phyloP scores from a whole-genome alignment of 2,113 vertebrate genomes.

The Corvus hawaiiensis region DNA sequence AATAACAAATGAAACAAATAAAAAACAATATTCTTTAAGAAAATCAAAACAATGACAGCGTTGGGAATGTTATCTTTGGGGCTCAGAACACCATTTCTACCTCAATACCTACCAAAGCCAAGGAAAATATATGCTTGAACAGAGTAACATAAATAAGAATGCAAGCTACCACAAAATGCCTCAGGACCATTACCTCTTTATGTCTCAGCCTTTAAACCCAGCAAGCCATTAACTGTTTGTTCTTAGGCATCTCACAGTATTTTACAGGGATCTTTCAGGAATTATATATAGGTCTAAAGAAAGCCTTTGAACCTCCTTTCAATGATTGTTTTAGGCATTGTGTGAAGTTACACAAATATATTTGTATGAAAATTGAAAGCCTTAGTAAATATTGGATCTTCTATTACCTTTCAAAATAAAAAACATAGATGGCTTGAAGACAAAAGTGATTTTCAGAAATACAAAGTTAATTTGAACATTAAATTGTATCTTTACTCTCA shows the following conservation, averaged over 20 bases:
- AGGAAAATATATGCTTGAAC: background rate
- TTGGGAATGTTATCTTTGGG: constrained; percentile 48
- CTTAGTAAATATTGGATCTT: constrained; percentile 3
- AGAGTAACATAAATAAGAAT: constrained; percentile 12
- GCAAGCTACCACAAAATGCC: constrained; percentile 39
- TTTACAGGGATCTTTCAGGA: constrained; percentile 13
- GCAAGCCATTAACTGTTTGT: background rate
- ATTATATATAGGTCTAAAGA: background rate
- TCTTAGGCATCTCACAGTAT: background rate
- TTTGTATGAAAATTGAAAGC: constrained; percentile 32
- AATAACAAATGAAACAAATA: constrained; percentile 25
- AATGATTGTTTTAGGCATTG: constrained; percentile 22
- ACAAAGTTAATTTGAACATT: constrained; percentile 13
- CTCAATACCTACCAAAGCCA: constrained; percentile 25
- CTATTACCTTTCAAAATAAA: background rate
- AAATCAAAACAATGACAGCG: background rate
- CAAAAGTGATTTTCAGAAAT: background rate
- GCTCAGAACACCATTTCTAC: constrained; percentile 35
- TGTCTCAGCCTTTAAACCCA: constrained; percentile 40
- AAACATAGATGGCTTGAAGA: constrained; percentile 23
- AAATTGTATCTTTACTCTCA: background rate
- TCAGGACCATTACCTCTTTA: constrained; percentile 2
- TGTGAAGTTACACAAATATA: constrained; percentile 43
- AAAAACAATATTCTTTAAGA: background rate
- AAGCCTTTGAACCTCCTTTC: constrained; percentile 29